phyloP scores from a whole-genome alignment of 1,140 invertebrate genomes.

The Temnothorax curvispinosus region DNA sequence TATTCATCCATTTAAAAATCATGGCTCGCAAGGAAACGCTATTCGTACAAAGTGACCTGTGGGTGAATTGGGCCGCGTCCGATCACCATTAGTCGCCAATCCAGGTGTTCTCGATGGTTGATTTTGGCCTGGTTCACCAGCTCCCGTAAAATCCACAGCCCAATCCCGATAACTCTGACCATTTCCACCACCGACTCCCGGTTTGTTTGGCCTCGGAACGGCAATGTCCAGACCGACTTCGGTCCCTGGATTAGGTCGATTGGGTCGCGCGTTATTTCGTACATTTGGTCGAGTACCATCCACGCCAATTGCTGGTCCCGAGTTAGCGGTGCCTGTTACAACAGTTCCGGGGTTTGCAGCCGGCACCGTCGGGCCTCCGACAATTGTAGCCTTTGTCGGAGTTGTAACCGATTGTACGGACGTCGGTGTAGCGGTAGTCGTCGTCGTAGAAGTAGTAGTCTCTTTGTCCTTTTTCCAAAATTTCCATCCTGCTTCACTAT shows the following conservation, averaged over 20 bases:
- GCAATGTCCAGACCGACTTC: conserved; percentile 80
- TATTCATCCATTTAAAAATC: too few species aligned
- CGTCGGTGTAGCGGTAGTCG: not conserved
- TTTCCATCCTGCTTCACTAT: conserved; percentile 80
- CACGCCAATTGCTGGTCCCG: conserved; percentile 75
- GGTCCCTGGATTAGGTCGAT: conserved; percentile 79
- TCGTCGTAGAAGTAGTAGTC: conserved; percentile 22
- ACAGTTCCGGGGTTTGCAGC: conserved; percentile 2
- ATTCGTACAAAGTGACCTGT: not conserved
- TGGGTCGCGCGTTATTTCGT: conserved; percentile 68
- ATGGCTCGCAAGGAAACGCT: not conserved
- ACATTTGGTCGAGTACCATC: conserved; percentile 68
- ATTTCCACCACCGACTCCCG: conserved; percentile 63
- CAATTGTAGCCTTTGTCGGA: not conserved
- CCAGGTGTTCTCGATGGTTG: conserved; percentile 70
- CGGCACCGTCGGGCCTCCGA: not conserved
- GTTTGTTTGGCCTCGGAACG: conserved; percentile 59
- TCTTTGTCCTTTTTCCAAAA: conserved; percentile 80
- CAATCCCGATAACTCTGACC: conserved; percentile 78
- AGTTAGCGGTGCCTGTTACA: conserved; percentile 71
- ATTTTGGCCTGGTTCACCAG: conserved; percentile 71
- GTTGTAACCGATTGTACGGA: not conserved
- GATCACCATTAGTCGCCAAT: conserved; percentile 1
- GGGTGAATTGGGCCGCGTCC: not conserved
- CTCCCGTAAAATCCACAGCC: conserved; percentile 79